phyloP scores from a whole-genome alignment of 2,113 vertebrate species.

The Pyxicephalus adspersus region DNA sequence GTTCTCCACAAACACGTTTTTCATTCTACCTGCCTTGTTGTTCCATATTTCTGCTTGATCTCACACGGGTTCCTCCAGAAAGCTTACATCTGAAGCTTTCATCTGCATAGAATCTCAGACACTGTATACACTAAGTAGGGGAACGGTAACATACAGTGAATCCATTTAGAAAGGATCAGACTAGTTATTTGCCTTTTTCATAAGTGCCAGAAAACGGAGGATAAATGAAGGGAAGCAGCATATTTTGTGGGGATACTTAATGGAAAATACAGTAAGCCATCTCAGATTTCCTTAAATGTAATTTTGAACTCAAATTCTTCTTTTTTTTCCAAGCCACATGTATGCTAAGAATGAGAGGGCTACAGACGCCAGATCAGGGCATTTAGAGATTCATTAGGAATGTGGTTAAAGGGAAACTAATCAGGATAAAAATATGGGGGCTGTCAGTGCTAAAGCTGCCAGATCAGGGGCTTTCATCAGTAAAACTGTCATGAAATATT shows the following conservation, averaged over 20 bases:
- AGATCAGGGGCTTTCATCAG: too few species aligned
- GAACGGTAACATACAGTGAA: neutral
- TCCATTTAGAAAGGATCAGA: constrained; percentile 17
- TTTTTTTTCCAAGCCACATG: neutral
- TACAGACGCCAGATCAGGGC: too few species aligned
- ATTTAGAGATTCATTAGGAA: too few species aligned
- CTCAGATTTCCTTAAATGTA: constrained; percentile 36
- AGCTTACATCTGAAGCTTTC: neutral
- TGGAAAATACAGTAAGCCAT: constrained; percentile 40
- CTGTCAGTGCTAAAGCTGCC: too few species aligned
- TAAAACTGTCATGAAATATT: too few species aligned
- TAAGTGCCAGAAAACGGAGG: constrained; percentile 32
- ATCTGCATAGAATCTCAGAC: neutral
- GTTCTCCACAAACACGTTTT: constrained; percentile 28
- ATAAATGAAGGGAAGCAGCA: constrained; percentile 38
- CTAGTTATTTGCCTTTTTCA: constrained; percentile 14
- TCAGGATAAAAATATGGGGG: too few species aligned
- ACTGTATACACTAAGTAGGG: neutral
- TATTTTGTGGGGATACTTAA: constrained; percentile 30
- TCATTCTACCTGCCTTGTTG: constrained; percentile 9
- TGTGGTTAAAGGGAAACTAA: too few species aligned
- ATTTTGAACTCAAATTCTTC: constrained; percentile 30
- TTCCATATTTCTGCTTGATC: constrained; percentile 8
- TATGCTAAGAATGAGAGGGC: constrained; percentile 24
- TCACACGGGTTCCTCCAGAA: constrained; percentile 10